Evolutionary conservation across 2,797 vertebrate species (phyloP), one percentile per base, ranked within the genome.

Genomic region (Brachyrhaphis roseni): DNA sequence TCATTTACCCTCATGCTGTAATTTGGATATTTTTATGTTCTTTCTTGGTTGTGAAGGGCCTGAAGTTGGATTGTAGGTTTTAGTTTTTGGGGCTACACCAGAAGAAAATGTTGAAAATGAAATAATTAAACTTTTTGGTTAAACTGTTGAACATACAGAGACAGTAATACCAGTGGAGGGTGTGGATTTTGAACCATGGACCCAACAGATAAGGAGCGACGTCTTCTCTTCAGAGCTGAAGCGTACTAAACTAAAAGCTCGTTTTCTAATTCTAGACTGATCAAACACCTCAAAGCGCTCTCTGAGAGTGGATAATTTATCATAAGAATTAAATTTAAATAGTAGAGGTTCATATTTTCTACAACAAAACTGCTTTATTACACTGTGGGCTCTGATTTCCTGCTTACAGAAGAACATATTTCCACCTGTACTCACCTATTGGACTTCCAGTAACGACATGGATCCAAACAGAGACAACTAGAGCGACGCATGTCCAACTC

Each of bases 361-460:
- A 66, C 62, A 36, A 64, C 31, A 20, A 39, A 39, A 66, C 34
- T 66, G 28, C n/a, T 36, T 66, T 13, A 41, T 41, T 4, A 8
- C 1, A 41, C 43, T 34, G n/a, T 0, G 10, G 49, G n/a, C 5
- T 18, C 20, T 5, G 12, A 46, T 66, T 28, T 43, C 18, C 46
- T 10, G 1, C 1, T 47, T 43, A 51, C 10, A 64, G 13, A 31
- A 31, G 45, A 0, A 62, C 4, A 51, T 51, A 41, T 12, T 12
- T 28, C 18, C 12, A 39, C 5, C 8, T 20, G 11, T 23, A 91
- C 93, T 94, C 70, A 94, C 93, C 82, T 49, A 90, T 6, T 3
- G 86, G 75, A 78, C 2, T 49, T 55, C 87, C 90, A 51, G 26
- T 43, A 28, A 79, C 66, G 28, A 75, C 78, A 6, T 75, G 43